phyloP scores from a whole-genome alignment of 2,888 invertebrate genomes.

The Macaria liturata region DNA sequence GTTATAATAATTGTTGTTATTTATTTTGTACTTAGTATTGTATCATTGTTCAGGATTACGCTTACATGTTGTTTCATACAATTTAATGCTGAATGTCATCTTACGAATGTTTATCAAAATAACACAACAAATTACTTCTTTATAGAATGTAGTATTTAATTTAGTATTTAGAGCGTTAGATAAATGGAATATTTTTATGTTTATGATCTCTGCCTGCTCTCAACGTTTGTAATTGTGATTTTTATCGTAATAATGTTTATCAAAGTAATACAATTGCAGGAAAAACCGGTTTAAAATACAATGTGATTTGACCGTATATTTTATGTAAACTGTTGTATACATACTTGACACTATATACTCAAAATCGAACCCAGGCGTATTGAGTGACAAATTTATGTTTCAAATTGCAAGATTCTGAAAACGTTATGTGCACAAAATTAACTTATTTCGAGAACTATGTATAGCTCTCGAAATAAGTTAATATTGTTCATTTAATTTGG shows the following conservation, averaged over 20 bases:
- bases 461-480: no score
- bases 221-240: slow-evolving; percentile 48
- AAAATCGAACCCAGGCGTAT: no score
- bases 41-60: slow-evolving; percentile 49
- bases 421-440: no score
- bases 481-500: no score
- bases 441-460: no score
- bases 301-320: no score
- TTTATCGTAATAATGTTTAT: slow-evolving; percentile 14
- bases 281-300: not conserved
- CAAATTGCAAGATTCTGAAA: no score
- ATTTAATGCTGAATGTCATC: slow-evolving; percentile 36
- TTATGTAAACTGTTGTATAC: no score
- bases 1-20: slow-evolving; percentile 34
- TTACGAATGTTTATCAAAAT: slow-evolving; percentile 16
- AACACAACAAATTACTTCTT: not conserved
- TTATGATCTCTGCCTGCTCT: slow-evolving; percentile 61
- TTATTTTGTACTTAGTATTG: slow-evolving; percentile 42
- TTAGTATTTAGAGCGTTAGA: slow-evolving; percentile 20
- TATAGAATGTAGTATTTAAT: slow-evolving; percentile 12
- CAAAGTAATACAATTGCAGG: not conserved
- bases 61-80: slow-evolving; percentile 48
- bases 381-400: no score
- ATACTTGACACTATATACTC: no score
- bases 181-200: slow-evolving; percentile 25